These are phyloP conservation scores for Erebia aethiops DNA, from an alignment of 2,888 invertebrate genomes.

Conservation along the genomic window DNA sequence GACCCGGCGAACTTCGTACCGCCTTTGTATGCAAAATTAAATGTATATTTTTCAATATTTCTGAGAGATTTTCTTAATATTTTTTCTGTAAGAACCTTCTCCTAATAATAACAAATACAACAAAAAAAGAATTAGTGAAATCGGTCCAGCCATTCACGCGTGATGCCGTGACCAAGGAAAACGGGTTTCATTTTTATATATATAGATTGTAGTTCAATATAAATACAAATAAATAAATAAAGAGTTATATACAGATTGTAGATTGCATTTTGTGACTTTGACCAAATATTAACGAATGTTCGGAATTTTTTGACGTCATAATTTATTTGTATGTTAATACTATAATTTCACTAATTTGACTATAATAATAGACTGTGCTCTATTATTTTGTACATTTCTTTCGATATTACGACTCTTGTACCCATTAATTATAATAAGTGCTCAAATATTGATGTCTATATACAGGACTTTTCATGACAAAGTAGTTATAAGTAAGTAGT, in stretches of 20 bases:
- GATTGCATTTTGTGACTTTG: constrained; percentile 17
- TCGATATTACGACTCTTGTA: constrained; percentile 13
- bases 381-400: constrained; percentile 1
- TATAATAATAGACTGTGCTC: background rate
- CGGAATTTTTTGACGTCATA: constrained; percentile 12
- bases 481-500: constrained; percentile 43
- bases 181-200: too few species aligned
- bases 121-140: too few species aligned
- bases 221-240: background rate
- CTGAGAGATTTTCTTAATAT: too few species aligned
- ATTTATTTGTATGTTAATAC: constrained; percentile 8
- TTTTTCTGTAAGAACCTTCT: too few species aligned
- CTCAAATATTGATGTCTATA: constrained; percentile 53
- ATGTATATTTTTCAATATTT: too few species aligned
- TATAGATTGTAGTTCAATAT: background rate
- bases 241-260: constrained; percentile 9
- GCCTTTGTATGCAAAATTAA: too few species aligned
- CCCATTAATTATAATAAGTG: constrained; percentile 42
- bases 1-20: too few species aligned
- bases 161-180: too few species aligned
- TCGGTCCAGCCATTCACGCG: too few species aligned
- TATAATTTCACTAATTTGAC: background rate
- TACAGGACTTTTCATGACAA: constrained; percentile 52
- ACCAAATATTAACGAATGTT: constrained; percentile 24
- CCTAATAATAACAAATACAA: too few species aligned